Base-by-base conservation (phyloP, 37 sponge, comb jelly and placozoan species). In the Petrosia ficiformis region DNA sequence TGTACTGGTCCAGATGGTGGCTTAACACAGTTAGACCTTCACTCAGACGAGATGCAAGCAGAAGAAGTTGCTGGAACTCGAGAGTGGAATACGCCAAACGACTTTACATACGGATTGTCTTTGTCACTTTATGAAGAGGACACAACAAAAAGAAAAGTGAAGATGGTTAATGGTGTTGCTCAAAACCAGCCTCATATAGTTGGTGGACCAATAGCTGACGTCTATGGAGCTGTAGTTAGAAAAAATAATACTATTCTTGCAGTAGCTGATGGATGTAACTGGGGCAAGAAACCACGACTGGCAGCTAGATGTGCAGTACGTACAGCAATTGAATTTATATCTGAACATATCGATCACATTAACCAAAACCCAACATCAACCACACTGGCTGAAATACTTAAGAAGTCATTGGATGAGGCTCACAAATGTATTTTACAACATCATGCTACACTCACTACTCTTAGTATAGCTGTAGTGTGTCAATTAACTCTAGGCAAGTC, bases 201-300 rank as follows among this genome's bases (percentile, higher is more conserved):
- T 22, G 96, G 96, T 1, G 92, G 91, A 5, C 96, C 96, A 5
- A 67, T 92, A 26, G 96, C 96, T n/a, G 96, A 95, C 80, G 96
- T 95, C 41, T 95, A 86, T 72, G 96, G 80, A 2, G 65, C 92
- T 25, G 37, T 84, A 11, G 77, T 52, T 2, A 39, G 83, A 10
- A 65, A 70, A 44, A 95, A 92, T 73, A 39, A 76, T 56, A 59
- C 88, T 30, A 65, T 95, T 11, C 57, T 95, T 68, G 89, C 93
- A 21, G 43, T 92, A 4, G 96, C 96, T 30, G 96, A 95, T 65
- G 96, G 96, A 5, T 77, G 75, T 1, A 67, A 77, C 57, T 95
- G 96, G 96, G 96, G 96, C 21, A 71, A 67, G 59, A 95, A 95
- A 68, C 86, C 92, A 11, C 80, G 90, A 16, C 63, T 95, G 40